phyloP scores from a whole-genome alignment of 2,888 invertebrate species.

The Lucinisca nassula region DNA sequence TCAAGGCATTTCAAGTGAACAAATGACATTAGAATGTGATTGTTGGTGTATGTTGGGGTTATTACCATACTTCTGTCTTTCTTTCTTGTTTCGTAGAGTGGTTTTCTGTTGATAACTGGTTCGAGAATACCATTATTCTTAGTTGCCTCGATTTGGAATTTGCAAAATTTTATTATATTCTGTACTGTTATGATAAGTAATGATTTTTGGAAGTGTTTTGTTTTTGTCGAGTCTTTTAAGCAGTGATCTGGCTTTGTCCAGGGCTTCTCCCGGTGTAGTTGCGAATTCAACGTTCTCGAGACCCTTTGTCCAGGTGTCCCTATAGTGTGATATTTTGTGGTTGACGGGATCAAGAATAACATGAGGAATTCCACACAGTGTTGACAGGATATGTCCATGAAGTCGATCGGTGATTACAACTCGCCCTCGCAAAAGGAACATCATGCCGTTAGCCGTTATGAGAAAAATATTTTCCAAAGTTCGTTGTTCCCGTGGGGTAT shows the following conservation, averaged over 20 bases:
- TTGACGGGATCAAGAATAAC: background rate
- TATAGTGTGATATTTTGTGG: background rate
- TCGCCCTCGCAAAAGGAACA: background rate
- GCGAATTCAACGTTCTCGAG: background rate
- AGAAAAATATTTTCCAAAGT: background rate
- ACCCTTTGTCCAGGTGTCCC: background rate
- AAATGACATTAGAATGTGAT: too few species aligned
- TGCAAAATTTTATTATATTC: too few species aligned
- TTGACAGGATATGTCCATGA: background rate
- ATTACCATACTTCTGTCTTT: too few species aligned
- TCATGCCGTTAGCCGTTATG: background rate
- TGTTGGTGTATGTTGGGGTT: too few species aligned
- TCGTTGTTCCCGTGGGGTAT: background rate
- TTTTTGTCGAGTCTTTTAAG: background rate
- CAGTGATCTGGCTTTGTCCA: background rate
- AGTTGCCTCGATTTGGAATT: too few species aligned
- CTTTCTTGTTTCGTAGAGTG: too few species aligned
- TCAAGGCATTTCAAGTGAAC: too few species aligned
- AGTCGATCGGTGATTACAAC: background rate
- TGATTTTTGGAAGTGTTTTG: background rate
- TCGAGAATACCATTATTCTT: too few species aligned
- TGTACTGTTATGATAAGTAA: too few species aligned
- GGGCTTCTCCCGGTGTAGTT: background rate
- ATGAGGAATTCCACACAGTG: background rate
- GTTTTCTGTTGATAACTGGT: too few species aligned